Conservation (phyloP, 1,140 invertebrate genomes). For the Dolichoris vasculosae region DNA sequence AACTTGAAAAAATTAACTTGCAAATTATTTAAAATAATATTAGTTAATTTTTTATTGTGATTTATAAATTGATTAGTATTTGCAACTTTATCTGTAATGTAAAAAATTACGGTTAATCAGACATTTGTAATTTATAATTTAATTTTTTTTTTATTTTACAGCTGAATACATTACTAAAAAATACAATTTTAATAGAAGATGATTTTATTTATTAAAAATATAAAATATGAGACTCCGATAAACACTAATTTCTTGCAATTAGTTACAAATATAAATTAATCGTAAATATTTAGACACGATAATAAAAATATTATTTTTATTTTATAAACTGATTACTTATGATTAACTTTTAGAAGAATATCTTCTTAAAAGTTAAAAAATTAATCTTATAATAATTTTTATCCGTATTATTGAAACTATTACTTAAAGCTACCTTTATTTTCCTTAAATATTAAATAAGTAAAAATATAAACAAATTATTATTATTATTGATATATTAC, state of each 20-base stretch:
- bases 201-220: neutral
- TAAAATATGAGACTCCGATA: neutral
- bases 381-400: too few relatives aligned
- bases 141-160: neutral
- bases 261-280: neutral
- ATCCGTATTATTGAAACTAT: too few relatives aligned
- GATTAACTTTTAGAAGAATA: neutral
- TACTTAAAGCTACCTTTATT: too few relatives aligned
- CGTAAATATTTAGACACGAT: neutral
- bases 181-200: neutral
- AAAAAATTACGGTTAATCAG: neutral
- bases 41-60: neutral
- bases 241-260: slow-evolving; percentile 1
- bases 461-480: too few relatives aligned
- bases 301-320: neutral
- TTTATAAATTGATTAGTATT: neutral
- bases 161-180: neutral
- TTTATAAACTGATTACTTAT: neutral
- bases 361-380: too few relatives aligned
- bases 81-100: neutral
- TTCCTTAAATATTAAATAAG: too few relatives aligned
- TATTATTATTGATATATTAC: too few relatives aligned
- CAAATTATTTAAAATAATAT: too few relatives aligned
- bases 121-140: neutral
- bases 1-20: too few relatives aligned